Percentiles rank a stretch among this genome's conserved stretches.
Conservation (phyloP, 2,888 invertebrate species). For the Apeira syringaria region DNA sequence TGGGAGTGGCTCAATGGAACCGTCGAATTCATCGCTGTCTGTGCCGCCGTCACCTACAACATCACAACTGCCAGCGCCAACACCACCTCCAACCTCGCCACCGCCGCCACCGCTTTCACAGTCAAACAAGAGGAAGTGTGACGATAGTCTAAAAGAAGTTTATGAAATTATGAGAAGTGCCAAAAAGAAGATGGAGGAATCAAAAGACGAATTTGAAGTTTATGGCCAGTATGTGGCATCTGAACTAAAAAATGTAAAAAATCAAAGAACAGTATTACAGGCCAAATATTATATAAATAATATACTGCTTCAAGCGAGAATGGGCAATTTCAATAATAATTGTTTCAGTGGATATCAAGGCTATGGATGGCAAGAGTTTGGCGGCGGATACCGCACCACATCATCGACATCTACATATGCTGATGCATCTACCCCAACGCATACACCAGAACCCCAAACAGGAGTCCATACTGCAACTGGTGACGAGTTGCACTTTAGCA, state of each 20-base stretch:
- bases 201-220: slow-evolving; percentile 23
- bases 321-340: slow-evolving; percentile 17
- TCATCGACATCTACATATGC: slow-evolving; percentile 9
- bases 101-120: no score
- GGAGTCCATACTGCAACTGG: slow-evolving; percentile 17
- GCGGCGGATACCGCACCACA: slow-evolving; percentile 2
- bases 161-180: slow-evolving; percentile 12
- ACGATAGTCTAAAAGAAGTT: not conserved
- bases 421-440: slow-evolving; percentile 9
- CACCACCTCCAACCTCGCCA: no score
- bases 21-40: not conserved
- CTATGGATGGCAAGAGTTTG: not conserved
- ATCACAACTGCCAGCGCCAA: slow-evolving; percentile 1
- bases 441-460: not conserved
- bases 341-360: slow-evolving; percentile 8
- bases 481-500: slow-evolving; percentile 4
- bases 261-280: slow-evolving; percentile 15
- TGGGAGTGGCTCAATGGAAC: slow-evolving; percentile 3
- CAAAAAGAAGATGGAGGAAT: slow-evolving; percentile 16
- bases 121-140: not conserved
- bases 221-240: slow-evolving; percentile 25
- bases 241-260: slow-evolving; percentile 20
- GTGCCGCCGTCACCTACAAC: slow-evolving; percentile 1
- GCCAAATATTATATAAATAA: slow-evolving; percentile 13
- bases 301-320: slow-evolving; percentile 2